A percentile compares a stretch with the other conserved stretches of the same genome.
Conservation (phyloP, 1,140 invertebrate species). For the Coelopa frigida region DNA sequence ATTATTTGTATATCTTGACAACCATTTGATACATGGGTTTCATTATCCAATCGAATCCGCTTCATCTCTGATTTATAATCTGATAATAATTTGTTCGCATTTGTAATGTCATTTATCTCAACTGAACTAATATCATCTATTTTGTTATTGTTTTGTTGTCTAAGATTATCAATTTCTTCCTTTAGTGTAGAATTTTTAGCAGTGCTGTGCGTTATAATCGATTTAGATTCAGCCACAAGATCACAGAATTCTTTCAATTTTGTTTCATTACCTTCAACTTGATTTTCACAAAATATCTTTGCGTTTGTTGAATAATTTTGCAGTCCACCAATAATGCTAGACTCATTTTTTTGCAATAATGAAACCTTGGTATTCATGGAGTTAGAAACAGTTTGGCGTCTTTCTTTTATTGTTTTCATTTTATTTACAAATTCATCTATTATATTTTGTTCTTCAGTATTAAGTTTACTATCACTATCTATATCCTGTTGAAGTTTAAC, state of each 20-base stretch:
- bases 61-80: conserved; percentile 13
- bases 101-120: not conserved
- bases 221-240: not conserved
- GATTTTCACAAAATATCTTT: not conserved
- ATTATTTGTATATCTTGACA: too few relatives aligned
- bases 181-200: conserved; percentile 27
- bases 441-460: conserved; percentile 17
- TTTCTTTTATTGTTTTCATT: conserved; percentile 17
- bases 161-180: conserved; percentile 23
- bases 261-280: not conserved
- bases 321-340: not conserved
- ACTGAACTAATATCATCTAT: not conserved
- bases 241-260: not conserved
- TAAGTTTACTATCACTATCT: conserved; percentile 20
- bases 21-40: too few relatives aligned
- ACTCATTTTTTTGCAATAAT: conserved; percentile 3
- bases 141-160: conserved; percentile 5
- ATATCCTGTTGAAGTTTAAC: conserved; percentile 22
- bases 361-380: not conserved
- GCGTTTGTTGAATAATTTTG: not conserved
- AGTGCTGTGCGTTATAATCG: conserved; percentile 22
- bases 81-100: conserved; percentile 9
- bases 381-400: conserved; percentile 12
- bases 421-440: conserved; percentile 22
- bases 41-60: conserved; percentile 11